Conservation (phyloP, 1,140 invertebrate species). For the Aplysia californica region DNA sequence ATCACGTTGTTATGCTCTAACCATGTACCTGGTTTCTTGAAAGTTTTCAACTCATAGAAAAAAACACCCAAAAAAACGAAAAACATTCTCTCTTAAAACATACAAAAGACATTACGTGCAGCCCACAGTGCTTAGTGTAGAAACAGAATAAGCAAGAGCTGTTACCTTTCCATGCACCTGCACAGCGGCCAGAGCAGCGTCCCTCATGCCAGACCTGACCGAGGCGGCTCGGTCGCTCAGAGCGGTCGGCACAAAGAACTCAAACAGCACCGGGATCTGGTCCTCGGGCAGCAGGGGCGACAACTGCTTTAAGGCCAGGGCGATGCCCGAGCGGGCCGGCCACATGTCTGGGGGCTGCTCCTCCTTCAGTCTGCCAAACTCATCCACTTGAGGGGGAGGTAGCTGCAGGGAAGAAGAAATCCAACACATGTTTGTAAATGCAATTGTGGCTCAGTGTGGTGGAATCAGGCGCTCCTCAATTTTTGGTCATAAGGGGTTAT, state of each 20-base stretch:
- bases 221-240: conserved; percentile 85
- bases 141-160: no score
- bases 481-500: no score
- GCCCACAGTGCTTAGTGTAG: no score
- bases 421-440: no score
- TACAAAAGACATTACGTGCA: no score
- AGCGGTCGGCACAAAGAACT: conserved; percentile 86
- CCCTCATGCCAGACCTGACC: conserved; percentile 91
- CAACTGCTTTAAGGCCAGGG: conserved; percentile 70
- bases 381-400: conserved; percentile 87
- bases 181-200: conserved; percentile 90
- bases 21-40: no score
- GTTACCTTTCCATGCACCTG: conserved; percentile 87
- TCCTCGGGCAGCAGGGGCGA: conserved; percentile 75
- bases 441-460: no score
- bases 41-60: no score
- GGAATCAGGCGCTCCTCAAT: no score
- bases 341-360: conserved; percentile 85
- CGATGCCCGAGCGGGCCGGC: conserved; percentile 88
- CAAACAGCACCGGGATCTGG: conserved; percentile 77
- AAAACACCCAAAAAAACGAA: no score
- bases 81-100: no score
- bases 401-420: conserved; percentile 69
- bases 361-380: conserved; percentile 89
- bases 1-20: no score